Conservation (phyloP, 1,140 invertebrate genomes). For the Centruroides sculpturatus region DNA sequence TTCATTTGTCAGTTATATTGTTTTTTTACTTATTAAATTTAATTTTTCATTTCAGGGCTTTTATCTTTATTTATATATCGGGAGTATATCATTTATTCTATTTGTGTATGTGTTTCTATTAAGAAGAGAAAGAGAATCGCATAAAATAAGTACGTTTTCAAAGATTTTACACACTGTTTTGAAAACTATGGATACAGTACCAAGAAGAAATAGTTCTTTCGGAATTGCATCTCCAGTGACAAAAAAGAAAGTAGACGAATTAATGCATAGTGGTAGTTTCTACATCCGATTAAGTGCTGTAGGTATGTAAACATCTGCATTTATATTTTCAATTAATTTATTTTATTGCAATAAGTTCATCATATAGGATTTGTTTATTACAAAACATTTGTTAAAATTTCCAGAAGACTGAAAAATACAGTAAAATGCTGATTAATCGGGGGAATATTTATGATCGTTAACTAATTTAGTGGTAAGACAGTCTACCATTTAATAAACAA, state of each 20-base stretch:
- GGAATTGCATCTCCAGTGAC: background rate
- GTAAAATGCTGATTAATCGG: background rate
- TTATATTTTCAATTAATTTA: background rate
- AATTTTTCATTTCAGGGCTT: conserved; percentile 36
- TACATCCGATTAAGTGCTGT: conserved; percentile 85
- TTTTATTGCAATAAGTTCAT: background rate
- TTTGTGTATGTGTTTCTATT: conserved; percentile 65
- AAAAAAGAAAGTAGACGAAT: conserved; percentile 1
- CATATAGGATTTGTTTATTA: background rate
- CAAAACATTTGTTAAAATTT: background rate
- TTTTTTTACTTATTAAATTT: background rate
- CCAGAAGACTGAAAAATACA: background rate
- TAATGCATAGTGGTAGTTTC: conserved; percentile 58
- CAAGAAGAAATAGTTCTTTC: background rate
- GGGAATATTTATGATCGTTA: background rate
- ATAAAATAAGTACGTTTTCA: background rate
- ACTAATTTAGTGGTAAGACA: no score
- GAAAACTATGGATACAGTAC: background rate
- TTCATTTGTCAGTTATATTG: no score
- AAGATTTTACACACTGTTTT: background rate
- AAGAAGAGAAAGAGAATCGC: background rate
- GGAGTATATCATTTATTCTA: conserved; percentile 70
- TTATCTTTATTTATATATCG: conserved; percentile 75
- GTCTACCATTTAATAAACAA: no score
- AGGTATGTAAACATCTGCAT: conserved; percentile 1